These are phyloP conservation scores for Galerucella calmariensis DNA, from an alignment of 2,888 invertebrate species.

Conservation along the genomic window DNA sequence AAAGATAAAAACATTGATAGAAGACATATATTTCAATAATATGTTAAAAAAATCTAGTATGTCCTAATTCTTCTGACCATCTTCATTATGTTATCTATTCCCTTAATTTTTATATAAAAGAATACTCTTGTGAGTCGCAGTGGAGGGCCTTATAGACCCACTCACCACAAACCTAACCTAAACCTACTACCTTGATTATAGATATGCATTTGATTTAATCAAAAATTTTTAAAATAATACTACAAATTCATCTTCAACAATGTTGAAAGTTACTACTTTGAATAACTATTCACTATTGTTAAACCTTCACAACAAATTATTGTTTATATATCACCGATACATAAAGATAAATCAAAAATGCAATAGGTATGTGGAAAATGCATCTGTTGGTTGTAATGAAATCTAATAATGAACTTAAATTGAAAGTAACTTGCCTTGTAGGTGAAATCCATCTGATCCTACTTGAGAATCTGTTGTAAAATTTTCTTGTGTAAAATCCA, in stretches of 20 bases:
- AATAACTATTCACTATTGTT: background rate
- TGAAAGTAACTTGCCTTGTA: background rate
- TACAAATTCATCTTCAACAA: background rate
- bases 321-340: background rate
- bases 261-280: background rate
- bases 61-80: no score
- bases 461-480: slow-evolving; percentile 6
- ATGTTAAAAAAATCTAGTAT: no score
- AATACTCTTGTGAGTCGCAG: no score
- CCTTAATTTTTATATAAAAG: no score
- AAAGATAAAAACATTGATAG: no score
- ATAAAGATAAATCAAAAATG: slow-evolving; percentile 2
- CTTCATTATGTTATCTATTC: no score
- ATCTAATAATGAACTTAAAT: background rate
- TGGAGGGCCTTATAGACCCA: no score
- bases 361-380: background rate
- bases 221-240: background rate
- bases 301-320: background rate
- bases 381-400: background rate
- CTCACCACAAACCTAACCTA: no score
- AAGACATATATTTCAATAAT: no score
- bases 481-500: slow-evolving; percentile 21
- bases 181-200: no score
- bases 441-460: slow-evolving; percentile 10
- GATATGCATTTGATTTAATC: no score